Conservation (phyloP, 2,113 vertebrate species). For the Grammomys surdaster region DNA sequence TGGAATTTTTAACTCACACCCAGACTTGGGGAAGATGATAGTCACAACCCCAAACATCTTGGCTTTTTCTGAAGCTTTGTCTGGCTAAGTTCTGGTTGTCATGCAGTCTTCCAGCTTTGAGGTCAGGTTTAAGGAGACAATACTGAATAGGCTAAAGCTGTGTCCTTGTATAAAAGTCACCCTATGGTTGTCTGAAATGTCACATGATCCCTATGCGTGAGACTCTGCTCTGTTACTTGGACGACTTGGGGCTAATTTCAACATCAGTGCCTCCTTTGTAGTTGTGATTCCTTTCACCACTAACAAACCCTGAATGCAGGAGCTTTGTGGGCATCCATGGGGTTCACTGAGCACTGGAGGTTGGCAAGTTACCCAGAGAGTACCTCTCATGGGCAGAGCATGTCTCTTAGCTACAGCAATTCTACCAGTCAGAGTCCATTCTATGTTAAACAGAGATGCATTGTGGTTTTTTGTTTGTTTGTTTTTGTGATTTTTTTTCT, state of each 20-base stretch:
- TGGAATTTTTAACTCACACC: slow-evolving; percentile 90
- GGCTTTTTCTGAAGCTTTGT: slow-evolving; percentile 91
- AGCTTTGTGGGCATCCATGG: slow-evolving; percentile 90
- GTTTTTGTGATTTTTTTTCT: background rate
- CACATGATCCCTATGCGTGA: slow-evolving; percentile 89
- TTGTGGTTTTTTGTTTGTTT: too few relatives aligned
- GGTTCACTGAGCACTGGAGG: slow-evolving; percentile 45
- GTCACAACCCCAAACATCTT: slow-evolving; percentile 93
- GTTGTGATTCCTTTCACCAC: slow-evolving; percentile 91
- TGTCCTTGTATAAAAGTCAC: slow-evolving; percentile 92
- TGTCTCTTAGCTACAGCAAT: background rate
- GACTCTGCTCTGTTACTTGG: slow-evolving; percentile 89
- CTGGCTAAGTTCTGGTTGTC: slow-evolving; percentile 91
- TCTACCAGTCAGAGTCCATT: background rate
- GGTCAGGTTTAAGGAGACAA: slow-evolving; percentile 90
- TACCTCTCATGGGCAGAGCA: fast-evolving
- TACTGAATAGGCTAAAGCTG: slow-evolving; percentile 91
- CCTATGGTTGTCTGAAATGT: slow-evolving; percentile 92
- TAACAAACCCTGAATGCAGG: slow-evolving; percentile 87
- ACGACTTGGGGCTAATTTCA: slow-evolving; percentile 92
- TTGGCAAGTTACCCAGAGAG: background rate
- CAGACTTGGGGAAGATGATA: slow-evolving; percentile 87
- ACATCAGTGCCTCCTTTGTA: slow-evolving; percentile 88
- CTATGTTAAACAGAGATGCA: background rate
- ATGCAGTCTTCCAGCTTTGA: slow-evolving; percentile 90